Evolutionary conservation across 2,888 invertebrate species (phyloP).

Genomic region (Cephus sareptanus): DNA sequence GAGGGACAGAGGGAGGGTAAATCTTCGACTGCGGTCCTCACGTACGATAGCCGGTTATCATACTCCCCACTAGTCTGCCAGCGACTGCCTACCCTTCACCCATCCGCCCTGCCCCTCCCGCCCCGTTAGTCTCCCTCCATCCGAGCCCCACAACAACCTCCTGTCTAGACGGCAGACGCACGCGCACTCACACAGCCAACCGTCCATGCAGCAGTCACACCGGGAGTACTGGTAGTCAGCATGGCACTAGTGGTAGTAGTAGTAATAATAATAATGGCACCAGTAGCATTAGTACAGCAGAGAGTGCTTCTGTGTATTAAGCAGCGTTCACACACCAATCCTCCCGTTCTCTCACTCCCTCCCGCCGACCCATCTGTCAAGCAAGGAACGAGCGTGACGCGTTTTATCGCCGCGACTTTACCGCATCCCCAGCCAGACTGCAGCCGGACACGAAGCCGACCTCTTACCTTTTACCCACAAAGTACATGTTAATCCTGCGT

Average conservation of each 20-base stretch:
- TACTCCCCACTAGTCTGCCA: slow-evolving; percentile 32
- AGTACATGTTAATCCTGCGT: not conserved
- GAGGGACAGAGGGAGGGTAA: slow-evolving; percentile 11
- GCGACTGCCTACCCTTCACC: slow-evolving; percentile 6
- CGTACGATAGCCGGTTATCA: slow-evolving; percentile 61
- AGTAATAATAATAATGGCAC: not conserved
- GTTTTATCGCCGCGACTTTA: not conserved
- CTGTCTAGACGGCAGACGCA: slow-evolving; percentile 61
- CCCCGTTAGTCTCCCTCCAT: slow-evolving; percentile 14
- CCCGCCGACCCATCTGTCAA: not conserved
- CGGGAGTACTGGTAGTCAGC: not conserved
- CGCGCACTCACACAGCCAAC: slow-evolving; percentile 24
- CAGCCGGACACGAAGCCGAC: not conserved
- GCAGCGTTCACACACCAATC: slow-evolving; percentile 35
- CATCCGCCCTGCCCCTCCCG: not conserved
- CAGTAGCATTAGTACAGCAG: slow-evolving; percentile 13
- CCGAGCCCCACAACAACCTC: slow-evolving; percentile 55
- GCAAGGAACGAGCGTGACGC: not conserved
- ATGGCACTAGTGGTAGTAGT: not conserved
- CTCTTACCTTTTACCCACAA: not conserved
- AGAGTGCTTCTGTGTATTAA: slow-evolving; percentile 29
- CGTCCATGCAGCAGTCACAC: not conserved
- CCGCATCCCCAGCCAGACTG: not conserved
- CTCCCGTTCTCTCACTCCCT: not conserved
- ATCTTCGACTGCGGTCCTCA: slow-evolving; percentile 44